phyloP scores from a whole-genome alignment of 2,888 invertebrate species.

The Ypsolopha sequella region DNA sequence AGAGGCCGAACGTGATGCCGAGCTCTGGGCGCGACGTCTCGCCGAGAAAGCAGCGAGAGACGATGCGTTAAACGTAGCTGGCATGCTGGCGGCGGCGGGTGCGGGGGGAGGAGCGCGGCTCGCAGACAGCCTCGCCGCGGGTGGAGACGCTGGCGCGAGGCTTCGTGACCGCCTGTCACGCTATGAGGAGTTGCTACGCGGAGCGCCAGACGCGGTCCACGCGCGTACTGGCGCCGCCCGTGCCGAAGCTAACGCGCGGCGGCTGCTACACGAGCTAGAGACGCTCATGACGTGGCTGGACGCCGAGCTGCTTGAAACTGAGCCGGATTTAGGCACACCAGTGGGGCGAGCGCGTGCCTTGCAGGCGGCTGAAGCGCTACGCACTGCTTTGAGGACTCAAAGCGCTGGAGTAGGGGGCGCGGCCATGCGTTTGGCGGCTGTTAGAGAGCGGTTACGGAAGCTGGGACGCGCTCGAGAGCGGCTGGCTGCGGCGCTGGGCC shows the following conservation, averaged over 20 bases:
- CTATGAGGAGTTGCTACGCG: conserved; percentile 82
- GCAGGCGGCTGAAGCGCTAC: conserved; percentile 21
- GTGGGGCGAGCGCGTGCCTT: conserved; percentile 43
- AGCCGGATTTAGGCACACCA: conserved; percentile 27
- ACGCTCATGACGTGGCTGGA: conserved; percentile 57
- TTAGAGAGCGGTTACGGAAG: conserved; percentile 40
- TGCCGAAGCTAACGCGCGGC: conserved; percentile 87
- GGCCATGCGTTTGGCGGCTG: conserved; percentile 31
- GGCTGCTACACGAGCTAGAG: conserved; percentile 82
- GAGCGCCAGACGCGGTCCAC: conserved; percentile 29
- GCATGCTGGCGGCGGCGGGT: conserved; percentile 75
- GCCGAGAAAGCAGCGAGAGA: conserved; percentile 85
- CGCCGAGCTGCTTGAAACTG: conserved; percentile 40
- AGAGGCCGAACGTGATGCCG: conserved; percentile 90
- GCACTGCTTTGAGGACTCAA: conserved; percentile 21
- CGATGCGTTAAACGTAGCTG: conserved; percentile 79
- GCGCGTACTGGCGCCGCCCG: conserved; percentile 47
- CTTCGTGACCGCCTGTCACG: conserved; percentile 71
- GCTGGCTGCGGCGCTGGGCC: conserved; percentile 80
- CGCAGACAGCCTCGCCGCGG: conserved; percentile 81
- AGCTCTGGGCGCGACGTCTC: conserved; percentile 75
- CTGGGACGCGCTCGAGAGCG: conserved; percentile 37
- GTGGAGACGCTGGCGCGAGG: conserved; percentile 33
- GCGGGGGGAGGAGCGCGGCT: conserved; percentile 58
- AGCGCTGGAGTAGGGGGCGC: conserved; percentile 13